Conservation (phyloP, 1,140 invertebrate species). For the Hylyphantes graminicola region DNA sequence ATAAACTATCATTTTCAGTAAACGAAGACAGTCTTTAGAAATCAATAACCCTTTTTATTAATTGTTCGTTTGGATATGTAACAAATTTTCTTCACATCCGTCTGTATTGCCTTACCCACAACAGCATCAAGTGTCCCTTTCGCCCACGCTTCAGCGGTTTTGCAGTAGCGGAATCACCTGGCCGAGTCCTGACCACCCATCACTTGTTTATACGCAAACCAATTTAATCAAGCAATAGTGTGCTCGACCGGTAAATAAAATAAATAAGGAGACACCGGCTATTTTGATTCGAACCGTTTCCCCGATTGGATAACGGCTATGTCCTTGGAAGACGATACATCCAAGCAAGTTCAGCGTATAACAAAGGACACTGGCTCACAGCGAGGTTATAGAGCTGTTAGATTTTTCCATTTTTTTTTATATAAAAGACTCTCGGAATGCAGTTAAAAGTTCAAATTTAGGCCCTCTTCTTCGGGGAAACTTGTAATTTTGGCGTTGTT, state of each 20-base stretch:
- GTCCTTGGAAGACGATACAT: conserved; percentile 43
- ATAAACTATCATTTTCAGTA: too few relatives aligned
- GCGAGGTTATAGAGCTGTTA: background rate
- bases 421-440: conserved; percentile 18
- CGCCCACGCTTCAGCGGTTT: too few relatives aligned
- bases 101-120: too few relatives aligned
- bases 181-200: too few relatives aligned
- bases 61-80: too few relatives aligned
- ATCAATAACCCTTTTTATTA: too few relatives aligned
- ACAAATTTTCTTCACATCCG: too few relatives aligned
- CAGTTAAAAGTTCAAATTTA: conserved; percentile 58
- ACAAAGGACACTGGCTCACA: conserved; percentile 20
- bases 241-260: background rate
- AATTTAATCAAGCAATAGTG: background rate
- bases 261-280: conserved; percentile 8
- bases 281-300: background rate
- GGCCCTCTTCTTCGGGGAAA: conserved; percentile 35
- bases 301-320: conserved; percentile 48
- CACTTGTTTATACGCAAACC: background rate
- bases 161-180: too few relatives aligned
- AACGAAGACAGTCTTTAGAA: too few relatives aligned
- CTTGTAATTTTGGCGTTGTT: conserved; percentile 54
- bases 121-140: too few relatives aligned
- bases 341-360: conserved; percentile 36
- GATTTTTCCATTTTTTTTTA: conserved; percentile 22